These are phyloP conservation scores for Bellardia pandia DNA, from an alignment of 2,888 invertebrate genomes.

Conservation along the genomic window DNA sequence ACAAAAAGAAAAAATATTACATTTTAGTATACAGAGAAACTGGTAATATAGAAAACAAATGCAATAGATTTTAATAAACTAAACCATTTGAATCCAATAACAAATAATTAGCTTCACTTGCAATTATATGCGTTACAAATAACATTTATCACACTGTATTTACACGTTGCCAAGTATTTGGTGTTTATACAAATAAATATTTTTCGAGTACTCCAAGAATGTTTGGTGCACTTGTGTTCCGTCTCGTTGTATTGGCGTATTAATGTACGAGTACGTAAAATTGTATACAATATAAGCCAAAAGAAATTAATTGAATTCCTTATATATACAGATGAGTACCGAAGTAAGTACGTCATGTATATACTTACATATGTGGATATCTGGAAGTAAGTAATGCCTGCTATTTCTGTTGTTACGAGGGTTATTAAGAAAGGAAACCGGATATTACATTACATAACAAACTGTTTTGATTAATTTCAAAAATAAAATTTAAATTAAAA, in stretches of 20 bases:
- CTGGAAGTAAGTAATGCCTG: background rate
- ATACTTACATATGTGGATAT: too few relatives aligned
- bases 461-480: too few relatives aligned
- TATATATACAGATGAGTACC: background rate
- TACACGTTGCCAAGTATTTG: background rate
- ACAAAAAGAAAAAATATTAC: background rate
- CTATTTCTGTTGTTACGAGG: too few relatives aligned
- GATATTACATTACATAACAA: too few relatives aligned
- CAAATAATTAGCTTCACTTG: background rate
- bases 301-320: slow-evolving; percentile 59
- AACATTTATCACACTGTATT: background rate
- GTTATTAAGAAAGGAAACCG: too few relatives aligned
- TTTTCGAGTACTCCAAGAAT: background rate
- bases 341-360: background rate
- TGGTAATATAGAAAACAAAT: background rate
- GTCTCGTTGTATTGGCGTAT: background rate
- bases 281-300: slow-evolving; percentile 54
- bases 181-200: slow-evolving; percentile 6
- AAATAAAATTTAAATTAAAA: too few relatives aligned
- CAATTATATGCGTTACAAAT: background rate
- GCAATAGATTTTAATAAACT: background rate
- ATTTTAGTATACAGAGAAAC: background rate
- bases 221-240: background rate
- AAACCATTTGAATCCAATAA: background rate
- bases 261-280: background rate